These are phyloP conservation scores for Itoplectis maculator DNA, from an alignment of 2,888 invertebrate genomes.

Conservation along the genomic window DNA sequence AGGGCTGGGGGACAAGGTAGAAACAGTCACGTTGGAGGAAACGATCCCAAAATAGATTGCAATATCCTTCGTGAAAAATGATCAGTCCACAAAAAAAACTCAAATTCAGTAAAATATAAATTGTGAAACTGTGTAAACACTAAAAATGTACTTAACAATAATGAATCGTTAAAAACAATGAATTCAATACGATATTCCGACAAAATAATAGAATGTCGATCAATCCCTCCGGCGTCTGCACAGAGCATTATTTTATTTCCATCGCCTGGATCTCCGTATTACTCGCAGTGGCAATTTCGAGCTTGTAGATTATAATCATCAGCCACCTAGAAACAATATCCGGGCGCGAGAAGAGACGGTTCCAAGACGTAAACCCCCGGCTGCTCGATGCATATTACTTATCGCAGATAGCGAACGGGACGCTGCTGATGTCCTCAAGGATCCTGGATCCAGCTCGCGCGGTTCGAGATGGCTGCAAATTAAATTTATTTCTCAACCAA, in stretches of 20 bases:
- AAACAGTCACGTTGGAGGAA: background rate
- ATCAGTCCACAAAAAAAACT: no score
- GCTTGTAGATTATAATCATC: background rate
- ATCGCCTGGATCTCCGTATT: background rate
- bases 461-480: conserved; percentile 43
- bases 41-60: no score
- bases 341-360: background rate
- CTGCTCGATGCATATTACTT: conserved; percentile 33
- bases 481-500: conserved; percentile 61
- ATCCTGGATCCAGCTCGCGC: conserved; percentile 1
- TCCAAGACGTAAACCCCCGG: conserved; percentile 5
- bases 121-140: background rate
- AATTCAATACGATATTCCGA: background rate
- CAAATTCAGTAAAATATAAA: background rate
- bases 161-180: background rate
- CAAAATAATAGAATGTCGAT: background rate
- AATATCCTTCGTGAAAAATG: no score
- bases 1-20: conserved; percentile 8
- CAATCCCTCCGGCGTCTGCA: background rate
- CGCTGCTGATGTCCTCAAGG: conserved; percentile 47
- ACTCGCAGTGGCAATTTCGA: background rate
- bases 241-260: background rate
- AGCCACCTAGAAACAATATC: conserved; percentile 21
- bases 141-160: background rate
- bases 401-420: conserved; percentile 47